Percentiles rank a stretch among this genome's conserved stretches.
Evolutionary conservation across 2,113 vertebrate genomes (phyloP).

Genomic region (Dicerorhinus sumatrensis): DNA sequence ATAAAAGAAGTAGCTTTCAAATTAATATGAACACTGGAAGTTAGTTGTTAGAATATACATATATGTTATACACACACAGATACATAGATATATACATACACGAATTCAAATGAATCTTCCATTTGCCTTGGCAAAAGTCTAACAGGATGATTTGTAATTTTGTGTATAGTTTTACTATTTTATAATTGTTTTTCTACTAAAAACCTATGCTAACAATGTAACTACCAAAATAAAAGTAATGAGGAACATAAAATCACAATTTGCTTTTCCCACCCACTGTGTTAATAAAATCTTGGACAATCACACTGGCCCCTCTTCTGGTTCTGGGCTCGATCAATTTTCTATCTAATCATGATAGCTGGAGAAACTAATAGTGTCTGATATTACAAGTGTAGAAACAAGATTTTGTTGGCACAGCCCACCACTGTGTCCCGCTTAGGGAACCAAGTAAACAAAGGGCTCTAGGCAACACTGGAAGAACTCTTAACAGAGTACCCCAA

Average conservation of each 20-base stretch:
- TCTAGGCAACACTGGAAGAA: background rate
- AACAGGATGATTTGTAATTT: background rate
- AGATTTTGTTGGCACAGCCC: background rate
- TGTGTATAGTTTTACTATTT: background rate
- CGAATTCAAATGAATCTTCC: background rate
- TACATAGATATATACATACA: background rate
- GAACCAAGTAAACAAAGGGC: background rate
- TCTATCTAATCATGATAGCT: background rate
- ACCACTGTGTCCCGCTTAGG: fast-evolving
- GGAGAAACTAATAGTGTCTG: too few relatives aligned
- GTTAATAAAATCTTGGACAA: background rate
- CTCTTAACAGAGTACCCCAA: background rate
- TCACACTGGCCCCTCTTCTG: background rate
- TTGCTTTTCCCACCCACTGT: background rate
- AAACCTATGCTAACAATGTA: background rate
- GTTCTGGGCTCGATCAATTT: background rate
- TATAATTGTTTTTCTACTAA: conserved; percentile 5
- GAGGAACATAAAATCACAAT: background rate
- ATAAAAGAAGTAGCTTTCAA: background rate
- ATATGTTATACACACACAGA: background rate
- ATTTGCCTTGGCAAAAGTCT: background rate
- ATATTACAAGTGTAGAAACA: background rate
- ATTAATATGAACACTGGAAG: background rate
- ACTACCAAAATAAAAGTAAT: background rate
- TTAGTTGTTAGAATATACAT: background rate